A percentile compares a stretch with the other conserved stretches of the same genome.
Conservation (phyloP, 2,888 invertebrate species). For the Cataglyphis cursor region DNA sequence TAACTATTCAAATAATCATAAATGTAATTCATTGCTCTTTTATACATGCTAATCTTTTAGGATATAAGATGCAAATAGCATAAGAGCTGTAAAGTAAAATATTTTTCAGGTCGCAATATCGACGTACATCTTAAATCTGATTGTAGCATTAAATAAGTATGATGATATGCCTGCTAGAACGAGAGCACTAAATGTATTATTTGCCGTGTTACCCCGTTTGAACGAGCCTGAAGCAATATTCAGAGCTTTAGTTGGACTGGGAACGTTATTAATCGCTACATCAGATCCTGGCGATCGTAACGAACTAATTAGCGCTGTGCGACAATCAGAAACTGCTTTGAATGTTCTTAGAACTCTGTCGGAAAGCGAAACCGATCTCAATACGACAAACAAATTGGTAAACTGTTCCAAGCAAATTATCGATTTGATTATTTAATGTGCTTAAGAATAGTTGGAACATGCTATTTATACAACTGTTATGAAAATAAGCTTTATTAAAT, state of each 20-base stretch:
- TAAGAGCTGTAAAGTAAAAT: conserved; percentile 1
- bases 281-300: conserved; percentile 81
- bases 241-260: conserved; percentile 92
- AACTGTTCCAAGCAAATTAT: conserved; percentile 83
- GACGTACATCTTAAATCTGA: conserved; percentile 92
- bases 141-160: conserved; percentile 89
- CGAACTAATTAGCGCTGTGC: conserved; percentile 78
- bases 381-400: conserved; percentile 77
- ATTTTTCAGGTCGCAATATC: conserved; percentile 90
- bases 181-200: conserved; percentile 88
- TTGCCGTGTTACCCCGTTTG: conserved; percentile 88
- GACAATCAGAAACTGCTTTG: conserved; percentile 78
- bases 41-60: neutral
- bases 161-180: conserved; percentile 87
- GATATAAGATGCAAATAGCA: conserved; percentile 69
- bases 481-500: conserved; percentile 32
- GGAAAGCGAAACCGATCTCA: conserved; percentile 70
- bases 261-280: conserved; percentile 90
- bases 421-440: conserved; percentile 80
- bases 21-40: neutral
- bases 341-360: conserved; percentile 78
- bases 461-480: conserved; percentile 15
- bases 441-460: neutral
- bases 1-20: conserved; percentile 25
- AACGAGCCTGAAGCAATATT: conserved; percentile 92